These are phyloP conservation scores for Trichacis sp. DNA, from an alignment of 2,888 invertebrate genomes.

Conservation along the genomic window DNA sequence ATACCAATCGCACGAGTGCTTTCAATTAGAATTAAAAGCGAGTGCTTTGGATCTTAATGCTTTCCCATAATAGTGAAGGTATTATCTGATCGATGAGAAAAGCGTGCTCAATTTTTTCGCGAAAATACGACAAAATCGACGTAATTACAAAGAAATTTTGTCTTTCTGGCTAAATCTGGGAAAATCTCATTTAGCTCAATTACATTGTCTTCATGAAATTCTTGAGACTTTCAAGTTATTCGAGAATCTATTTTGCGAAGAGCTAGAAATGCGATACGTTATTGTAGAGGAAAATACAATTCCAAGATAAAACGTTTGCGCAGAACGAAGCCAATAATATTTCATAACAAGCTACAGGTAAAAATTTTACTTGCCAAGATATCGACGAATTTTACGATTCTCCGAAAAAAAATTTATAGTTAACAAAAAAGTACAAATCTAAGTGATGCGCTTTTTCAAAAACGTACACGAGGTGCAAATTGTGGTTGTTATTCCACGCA, in stretches of 20 bases:
- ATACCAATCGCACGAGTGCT: constrained; percentile 22
- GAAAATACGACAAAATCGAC: neutral
- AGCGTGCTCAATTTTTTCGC: constrained; percentile 18
- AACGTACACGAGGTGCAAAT: neutral
- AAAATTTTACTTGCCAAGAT: too few species aligned
- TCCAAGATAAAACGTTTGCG: neutral
- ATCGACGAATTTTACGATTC: too few species aligned
- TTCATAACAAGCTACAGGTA: too few species aligned
- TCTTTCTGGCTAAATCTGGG: too few species aligned
- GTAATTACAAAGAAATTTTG: too few species aligned
- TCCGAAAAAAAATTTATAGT: neutral
- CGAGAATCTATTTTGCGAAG: neutral
- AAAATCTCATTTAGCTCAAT: neutral
- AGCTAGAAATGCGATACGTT: neutral
- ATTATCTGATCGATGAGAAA: constrained; percentile 23
- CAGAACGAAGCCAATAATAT: neutral
- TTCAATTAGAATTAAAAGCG: constrained; percentile 33
- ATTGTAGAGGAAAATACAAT: neutral
- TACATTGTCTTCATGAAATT: neutral
- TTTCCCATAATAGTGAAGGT: constrained; percentile 30
- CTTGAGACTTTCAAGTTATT: neutral
- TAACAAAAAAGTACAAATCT: neutral
- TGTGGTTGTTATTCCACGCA: neutral
- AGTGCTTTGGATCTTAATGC: constrained; percentile 21
- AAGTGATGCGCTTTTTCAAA: neutral